Percentiles rank a stretch among this genome's conserved stretches.
Evolutionary conservation across 2,113 vertebrate genomes (phyloP).

Genomic region (Apodemus sylvaticus): DNA sequence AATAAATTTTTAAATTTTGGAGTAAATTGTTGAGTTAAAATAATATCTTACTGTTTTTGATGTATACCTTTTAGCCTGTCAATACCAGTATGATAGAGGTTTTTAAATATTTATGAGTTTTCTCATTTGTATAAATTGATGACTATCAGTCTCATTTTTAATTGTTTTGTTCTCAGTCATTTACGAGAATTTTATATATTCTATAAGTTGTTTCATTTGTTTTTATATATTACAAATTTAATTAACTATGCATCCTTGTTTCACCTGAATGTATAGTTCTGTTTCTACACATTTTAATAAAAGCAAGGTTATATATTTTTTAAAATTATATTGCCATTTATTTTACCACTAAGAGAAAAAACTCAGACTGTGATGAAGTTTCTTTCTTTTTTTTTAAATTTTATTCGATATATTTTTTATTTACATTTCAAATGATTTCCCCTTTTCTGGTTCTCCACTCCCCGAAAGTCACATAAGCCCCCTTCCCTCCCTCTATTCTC

Average conservation of each 20-base stretch:
- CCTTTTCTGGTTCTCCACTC: no score
- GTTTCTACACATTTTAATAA: constrained; percentile 18
- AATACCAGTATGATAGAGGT: neutral
- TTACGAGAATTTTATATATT: neutral
- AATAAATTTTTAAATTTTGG: neutral
- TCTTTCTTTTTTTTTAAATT: no score
- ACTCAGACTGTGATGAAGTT: neutral
- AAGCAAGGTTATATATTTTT: neutral
- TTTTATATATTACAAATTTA: neutral
- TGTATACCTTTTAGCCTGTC: neutral
- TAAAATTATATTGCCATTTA: neutral
- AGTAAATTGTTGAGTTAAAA: neutral
- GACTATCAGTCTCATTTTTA: neutral
- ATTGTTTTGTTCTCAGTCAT: constrained; percentile 33
- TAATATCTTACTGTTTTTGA: neutral
- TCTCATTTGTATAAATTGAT: neutral
- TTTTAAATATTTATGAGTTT: neutral
- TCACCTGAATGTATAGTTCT: neutral
- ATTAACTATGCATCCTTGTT: neutral
- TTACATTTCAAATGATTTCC: no score
- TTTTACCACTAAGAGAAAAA: neutral
- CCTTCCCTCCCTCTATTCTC: no score
- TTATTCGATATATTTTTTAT: no score
- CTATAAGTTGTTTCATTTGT: neutral
- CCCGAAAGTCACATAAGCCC: no score